Percentiles rank a stretch among this genome's conserved stretches.
These are phyloP conservation scores for Parthenolecanium corni DNA, from an alignment of 2,888 invertebrate genomes.

Conservation along the genomic window DNA sequence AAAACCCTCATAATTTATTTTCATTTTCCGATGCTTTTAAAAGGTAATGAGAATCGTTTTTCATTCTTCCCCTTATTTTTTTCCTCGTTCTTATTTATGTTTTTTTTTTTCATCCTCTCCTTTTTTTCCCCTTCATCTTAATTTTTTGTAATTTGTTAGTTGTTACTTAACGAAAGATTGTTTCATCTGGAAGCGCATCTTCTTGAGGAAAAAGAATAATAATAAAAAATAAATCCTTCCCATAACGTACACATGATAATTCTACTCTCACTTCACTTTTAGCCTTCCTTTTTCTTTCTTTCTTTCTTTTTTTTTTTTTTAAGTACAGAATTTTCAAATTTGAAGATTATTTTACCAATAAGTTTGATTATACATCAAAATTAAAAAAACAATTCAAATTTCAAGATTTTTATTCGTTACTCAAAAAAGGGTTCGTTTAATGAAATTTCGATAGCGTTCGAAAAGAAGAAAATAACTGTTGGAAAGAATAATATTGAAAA, in stretches of 20 bases:
- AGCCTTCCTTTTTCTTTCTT: too few relatives aligned
- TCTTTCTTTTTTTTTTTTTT: too few relatives aligned
- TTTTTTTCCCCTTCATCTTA: conserved; percentile 1
- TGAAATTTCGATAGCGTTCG: not conserved
- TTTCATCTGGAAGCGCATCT: not conserved
- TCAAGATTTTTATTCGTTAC: not conserved
- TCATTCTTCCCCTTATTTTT: conserved; percentile 21
- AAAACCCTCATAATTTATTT: conserved; percentile 28
- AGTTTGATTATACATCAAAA: too few relatives aligned
- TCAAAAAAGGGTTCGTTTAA: not conserved
- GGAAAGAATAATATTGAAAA: not conserved
- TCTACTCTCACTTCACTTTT: too few relatives aligned
- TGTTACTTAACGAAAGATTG: conserved; percentile 20
- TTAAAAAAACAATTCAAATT: too few relatives aligned
- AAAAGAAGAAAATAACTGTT: not conserved
- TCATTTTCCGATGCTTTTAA: conserved; percentile 27
- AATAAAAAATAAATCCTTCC: too few relatives aligned
- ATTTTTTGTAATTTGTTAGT: conserved; percentile 23
- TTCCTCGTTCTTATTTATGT: not conserved
- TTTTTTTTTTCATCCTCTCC: not conserved
- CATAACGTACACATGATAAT: too few relatives aligned
- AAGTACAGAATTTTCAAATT: too few relatives aligned
- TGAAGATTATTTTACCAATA: too few relatives aligned
- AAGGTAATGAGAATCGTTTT: conserved; percentile 28
- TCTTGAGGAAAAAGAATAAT: too few relatives aligned